phyloP scores from a whole-genome alignment of 2,888 invertebrate genomes.

The Lochmaea capreae region DNA sequence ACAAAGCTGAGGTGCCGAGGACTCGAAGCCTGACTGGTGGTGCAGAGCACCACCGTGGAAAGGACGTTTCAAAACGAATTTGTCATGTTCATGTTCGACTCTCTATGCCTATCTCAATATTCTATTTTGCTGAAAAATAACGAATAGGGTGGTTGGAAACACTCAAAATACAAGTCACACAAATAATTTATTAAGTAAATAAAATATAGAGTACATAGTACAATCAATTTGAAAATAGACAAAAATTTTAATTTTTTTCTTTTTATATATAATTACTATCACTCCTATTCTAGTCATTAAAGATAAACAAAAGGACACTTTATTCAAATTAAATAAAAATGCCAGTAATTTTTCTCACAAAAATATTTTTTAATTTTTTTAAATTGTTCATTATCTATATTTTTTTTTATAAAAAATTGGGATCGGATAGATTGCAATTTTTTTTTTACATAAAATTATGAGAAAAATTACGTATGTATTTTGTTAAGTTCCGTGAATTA shows the following conservation, averaged over 20 bases:
- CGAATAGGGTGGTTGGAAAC: neutral
- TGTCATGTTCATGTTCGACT: too few species aligned
- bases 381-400: conserved; percentile 21
- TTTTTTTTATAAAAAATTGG: conserved; percentile 29
- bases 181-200: conserved; percentile 61
- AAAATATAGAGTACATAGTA: conserved; percentile 59
- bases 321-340: conserved; percentile 47
- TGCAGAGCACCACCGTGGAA: too few species aligned
- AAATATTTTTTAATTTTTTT: conserved; percentile 37
- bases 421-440: conserved; percentile 32
- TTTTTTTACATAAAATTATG: conserved; percentile 36
- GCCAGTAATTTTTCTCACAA: conserved; percentile 41
- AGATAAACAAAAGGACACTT: conserved; percentile 58
- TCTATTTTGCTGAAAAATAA: neutral
- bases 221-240: conserved; percentile 60
- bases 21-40: too few species aligned
- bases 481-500: conserved; percentile 19
- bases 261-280: conserved; percentile 53
- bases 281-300: conserved; percentile 53
- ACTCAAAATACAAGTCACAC: conserved; percentile 50
- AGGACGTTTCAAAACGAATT: too few species aligned
- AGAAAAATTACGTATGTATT: conserved; percentile 36
- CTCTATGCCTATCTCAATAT: too few species aligned
- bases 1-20: too few species aligned
- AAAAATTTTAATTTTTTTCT: conserved; percentile 53